Evolutionary conservation across 1,140 invertebrate species (phyloP).

Genomic region (Plectrocnemia conspersa): DNA sequence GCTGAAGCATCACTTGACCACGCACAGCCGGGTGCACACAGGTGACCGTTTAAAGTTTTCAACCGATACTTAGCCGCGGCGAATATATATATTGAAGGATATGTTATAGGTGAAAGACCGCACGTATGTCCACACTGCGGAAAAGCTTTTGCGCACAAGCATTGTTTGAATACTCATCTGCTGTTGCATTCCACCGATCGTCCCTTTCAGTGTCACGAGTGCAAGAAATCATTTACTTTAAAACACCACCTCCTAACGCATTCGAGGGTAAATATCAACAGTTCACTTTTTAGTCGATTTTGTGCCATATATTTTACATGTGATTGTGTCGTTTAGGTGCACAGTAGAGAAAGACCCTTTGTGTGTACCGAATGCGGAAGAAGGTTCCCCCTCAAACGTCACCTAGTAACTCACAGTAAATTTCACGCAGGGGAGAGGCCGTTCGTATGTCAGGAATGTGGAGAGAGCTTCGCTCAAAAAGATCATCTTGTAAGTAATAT

Average conservation of each 20-base stretch:
- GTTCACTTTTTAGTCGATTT: neutral
- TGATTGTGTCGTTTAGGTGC: slow-evolving; percentile 50
- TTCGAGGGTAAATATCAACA: slow-evolving; percentile 59
- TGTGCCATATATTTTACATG: neutral
- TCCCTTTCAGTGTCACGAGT: slow-evolving; percentile 77
- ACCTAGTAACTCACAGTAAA: slow-evolving; percentile 79
- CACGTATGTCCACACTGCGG: slow-evolving; percentile 80
- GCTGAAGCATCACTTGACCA: slow-evolving; percentile 75
- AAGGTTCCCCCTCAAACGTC: slow-evolving; percentile 73
- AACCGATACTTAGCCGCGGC: neutral
- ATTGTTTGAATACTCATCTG: slow-evolving; percentile 76
- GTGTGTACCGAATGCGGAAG: slow-evolving; percentile 76
- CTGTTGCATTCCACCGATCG: slow-evolving; percentile 74
- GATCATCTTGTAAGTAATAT: slow-evolving; percentile 57
- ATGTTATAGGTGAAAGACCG: slow-evolving; percentile 63
- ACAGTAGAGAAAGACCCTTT: slow-evolving; percentile 73
- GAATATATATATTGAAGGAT: neutral
- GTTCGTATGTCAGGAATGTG: slow-evolving; percentile 80
- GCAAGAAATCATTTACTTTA: slow-evolving; percentile 81
- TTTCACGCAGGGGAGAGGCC: slow-evolving; percentile 84
- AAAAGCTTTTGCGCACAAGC: slow-evolving; percentile 80
- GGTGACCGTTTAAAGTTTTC: slow-evolving; percentile 41
- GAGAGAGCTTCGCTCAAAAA: slow-evolving; percentile 82
- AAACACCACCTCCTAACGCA: slow-evolving; percentile 77
- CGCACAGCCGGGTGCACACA: slow-evolving; percentile 72